Conservation (phyloP, 2,797 vertebrate species). For the Danio aesculapii region DNA sequence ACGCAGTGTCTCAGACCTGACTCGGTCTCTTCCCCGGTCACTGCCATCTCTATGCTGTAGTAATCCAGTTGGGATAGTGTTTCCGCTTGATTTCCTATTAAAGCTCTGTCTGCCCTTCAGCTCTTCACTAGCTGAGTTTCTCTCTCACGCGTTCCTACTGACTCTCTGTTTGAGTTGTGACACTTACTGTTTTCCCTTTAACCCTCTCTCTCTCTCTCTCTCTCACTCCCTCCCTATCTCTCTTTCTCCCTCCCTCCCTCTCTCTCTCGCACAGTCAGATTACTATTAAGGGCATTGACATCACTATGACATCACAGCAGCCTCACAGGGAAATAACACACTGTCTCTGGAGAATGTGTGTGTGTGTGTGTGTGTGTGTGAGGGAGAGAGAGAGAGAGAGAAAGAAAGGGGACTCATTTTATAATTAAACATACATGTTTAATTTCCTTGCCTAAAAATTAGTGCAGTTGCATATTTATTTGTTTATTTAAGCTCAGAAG, state of each 20-base stretch:
- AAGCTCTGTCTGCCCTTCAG: not conserved
- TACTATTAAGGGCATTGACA: slow-evolving; percentile 91
- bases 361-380: slow-evolving; percentile 24
- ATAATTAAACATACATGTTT: slow-evolving; percentile 7
- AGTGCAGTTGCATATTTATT: not conserved
- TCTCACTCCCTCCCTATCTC: slow-evolving; percentile 29
- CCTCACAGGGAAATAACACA: slow-evolving; percentile 86
- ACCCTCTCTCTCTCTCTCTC: not conserved
- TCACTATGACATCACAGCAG: slow-evolving; percentile 94
- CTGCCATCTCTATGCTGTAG: slow-evolving; percentile 87
- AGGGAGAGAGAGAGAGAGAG: slow-evolving; percentile 25
- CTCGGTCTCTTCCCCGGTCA: slow-evolving; percentile 94
- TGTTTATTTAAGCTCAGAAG: not conserved
- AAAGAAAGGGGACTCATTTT: slow-evolving; percentile 9
- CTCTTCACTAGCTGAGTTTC: slow-evolving; percentile 18
- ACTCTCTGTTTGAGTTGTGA: slow-evolving; percentile 52
- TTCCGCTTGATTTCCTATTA: slow-evolving; percentile 26
- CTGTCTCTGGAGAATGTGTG: slow-evolving; percentile 77
- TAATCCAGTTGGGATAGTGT: slow-evolving; percentile 76
- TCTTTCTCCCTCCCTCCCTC: not conserved
- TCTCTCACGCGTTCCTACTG: slow-evolving; percentile 35
- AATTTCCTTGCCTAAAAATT: not conserved
- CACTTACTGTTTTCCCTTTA: slow-evolving; percentile 37
- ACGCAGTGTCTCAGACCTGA: slow-evolving; percentile 70
- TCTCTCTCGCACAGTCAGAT: slow-evolving; percentile 63